A percentile compares a stretch with the other conserved stretches of the same genome.
Conservation (phyloP, 2,888 invertebrate genomes). For the Kuschelorhynchus macadamiae region DNA sequence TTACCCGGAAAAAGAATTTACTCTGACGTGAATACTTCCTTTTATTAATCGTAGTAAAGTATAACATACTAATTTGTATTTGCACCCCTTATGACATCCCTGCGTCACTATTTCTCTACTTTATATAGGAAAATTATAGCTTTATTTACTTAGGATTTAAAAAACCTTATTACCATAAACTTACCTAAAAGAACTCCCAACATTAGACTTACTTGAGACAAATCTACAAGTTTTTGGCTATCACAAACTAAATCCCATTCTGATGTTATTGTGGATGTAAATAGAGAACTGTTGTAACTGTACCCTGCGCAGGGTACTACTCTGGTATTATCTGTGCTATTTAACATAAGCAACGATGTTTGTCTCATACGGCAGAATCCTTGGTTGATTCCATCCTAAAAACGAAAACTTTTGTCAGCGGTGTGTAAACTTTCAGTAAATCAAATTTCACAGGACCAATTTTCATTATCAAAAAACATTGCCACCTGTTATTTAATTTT, state of each 20-base stretch:
- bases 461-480: neutral
- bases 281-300: constrained; percentile 73
- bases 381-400: constrained; percentile 58
- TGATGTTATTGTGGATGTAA: constrained; percentile 75
- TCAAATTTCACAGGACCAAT: neutral
- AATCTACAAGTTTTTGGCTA: constrained; percentile 72
- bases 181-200: constrained; percentile 74
- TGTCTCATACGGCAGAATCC: constrained; percentile 61
- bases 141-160: no score
- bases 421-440: no score
- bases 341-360: constrained; percentile 5
- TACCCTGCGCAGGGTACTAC: constrained; percentile 62
- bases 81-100: no score
- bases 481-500: no score
- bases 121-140: no score
- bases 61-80: no score
- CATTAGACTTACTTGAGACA: constrained; percentile 76
- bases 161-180: no score
- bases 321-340: constrained; percentile 26
- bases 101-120: no score
- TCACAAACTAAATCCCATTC: constrained; percentile 78
- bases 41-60: no score
- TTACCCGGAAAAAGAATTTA: no score
- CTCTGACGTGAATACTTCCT: no score
- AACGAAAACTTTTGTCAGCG: no score